Evolutionary conservation across 2,113 vertebrate genomes (phyloP).

Genomic region (Myodes glareolus): DNA sequence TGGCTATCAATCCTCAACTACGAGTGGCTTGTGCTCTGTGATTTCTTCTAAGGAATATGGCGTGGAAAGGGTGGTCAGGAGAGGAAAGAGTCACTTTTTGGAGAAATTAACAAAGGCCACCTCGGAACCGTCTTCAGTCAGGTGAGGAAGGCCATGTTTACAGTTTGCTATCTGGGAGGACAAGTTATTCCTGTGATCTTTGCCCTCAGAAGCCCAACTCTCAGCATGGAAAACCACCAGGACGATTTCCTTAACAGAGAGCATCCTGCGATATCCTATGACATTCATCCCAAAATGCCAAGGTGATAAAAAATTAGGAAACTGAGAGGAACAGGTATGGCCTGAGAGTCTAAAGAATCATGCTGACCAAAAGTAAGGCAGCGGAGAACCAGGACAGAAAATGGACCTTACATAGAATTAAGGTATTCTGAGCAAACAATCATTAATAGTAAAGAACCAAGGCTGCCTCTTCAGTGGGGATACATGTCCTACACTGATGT

Average conservation of each 20-base stretch:
- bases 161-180: neutral
- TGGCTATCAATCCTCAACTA: neutral
- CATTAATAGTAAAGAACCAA: neutral
- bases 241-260: neutral
- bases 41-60: neutral
- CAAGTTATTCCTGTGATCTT: neutral
- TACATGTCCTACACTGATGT: neutral
- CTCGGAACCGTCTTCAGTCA: neutral
- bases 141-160: neutral
- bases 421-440: neutral
- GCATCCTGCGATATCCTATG: neutral
- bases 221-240: too few relatives aligned
- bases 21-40: neutral
- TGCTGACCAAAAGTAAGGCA: neutral
- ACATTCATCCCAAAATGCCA: neutral
- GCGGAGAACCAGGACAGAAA: neutral
- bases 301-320: neutral
- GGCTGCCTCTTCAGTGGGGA: neutral
- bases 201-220: neutral
- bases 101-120: neutral
- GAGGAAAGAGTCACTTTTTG: neutral
- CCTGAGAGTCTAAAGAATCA: neutral
- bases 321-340: neutral
- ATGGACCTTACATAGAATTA: neutral
- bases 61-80: neutral